Evolutionary conservation across 2,797 vertebrate genomes (phyloP), one percentile per base, ranked within the genome.

Genomic region (Channa striata): DNA sequence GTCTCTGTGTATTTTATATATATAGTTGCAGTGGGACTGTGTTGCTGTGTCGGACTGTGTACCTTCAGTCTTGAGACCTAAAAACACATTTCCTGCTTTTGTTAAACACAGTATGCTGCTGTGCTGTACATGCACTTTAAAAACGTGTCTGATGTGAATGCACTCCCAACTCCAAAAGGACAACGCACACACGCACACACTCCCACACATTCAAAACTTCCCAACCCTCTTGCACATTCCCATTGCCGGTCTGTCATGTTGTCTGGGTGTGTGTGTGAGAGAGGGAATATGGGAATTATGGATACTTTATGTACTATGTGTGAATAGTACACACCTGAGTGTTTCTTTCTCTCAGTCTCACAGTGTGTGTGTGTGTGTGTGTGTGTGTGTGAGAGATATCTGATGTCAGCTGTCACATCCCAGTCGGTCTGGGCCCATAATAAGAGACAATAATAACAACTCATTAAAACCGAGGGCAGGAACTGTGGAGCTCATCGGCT

Each of bases 371-470:
- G 53, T 47, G 34, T 60, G 63, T 63, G 58, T 53, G 61, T 61
- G 79, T 57, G 75, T 53, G 82, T 68, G 81, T 23, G 74, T 51
- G 77, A 47, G 75, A 61, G 89, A 91, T 92, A 93, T 93, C 92
- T 92, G 91, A 92, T 93, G 91, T 93, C 92, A 93, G 88, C 92
- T 90, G 91, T 93, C 91, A 94, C 88, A 91, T 94, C 94, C 93
- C 93, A 90, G 85, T 92, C 91, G 91, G 93, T 91, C 92, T 91
- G 87, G 80, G 91, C 87, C 88, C 84, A 88, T 94, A 94, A 93
- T 93, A 92, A 93, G 92, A 93, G 92, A 93, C 93, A 95, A 94
- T 95, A 94, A 94, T 94, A 95, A 94, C 92, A 95, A 93, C 91
- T 91, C 91, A 93, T 94, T 94, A 94, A 94, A 93, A 88, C 91